Evolutionary conservation across 2,888 invertebrate species (phyloP).

Genomic region (Tetramorium bicarinatum): DNA sequence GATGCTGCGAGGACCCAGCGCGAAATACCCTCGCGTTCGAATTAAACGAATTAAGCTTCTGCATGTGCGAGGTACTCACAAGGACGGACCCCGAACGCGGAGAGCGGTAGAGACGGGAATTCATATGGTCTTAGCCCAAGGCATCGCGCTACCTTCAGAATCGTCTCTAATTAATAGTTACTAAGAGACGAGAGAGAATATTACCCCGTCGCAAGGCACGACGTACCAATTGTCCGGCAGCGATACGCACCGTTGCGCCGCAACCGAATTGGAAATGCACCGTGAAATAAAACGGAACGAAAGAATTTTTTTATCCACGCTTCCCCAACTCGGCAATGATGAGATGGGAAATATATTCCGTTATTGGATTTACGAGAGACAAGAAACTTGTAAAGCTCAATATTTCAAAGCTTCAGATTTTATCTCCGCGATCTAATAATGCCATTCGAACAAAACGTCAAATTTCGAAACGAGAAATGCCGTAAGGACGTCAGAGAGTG

Average conservation of each 20-base stretch:
- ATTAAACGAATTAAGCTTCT: constrained; percentile 45
- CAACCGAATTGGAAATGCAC: background rate
- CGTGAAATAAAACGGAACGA: background rate
- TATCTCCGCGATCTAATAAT: constrained; percentile 11
- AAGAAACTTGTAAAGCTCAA: constrained; percentile 27
- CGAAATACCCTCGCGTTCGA: constrained; percentile 28
- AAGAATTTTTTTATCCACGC: background rate
- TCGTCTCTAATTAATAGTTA: constrained; percentile 60
- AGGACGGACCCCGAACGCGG: background rate
- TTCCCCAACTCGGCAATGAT: background rate
- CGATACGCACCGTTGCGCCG: background rate
- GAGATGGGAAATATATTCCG: constrained; percentile 13
- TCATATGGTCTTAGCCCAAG: constrained; percentile 21
- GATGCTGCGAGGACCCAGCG: constrained; percentile 12
- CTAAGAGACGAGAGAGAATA: constrained; percentile 30
- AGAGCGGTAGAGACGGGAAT: constrained; percentile 18
- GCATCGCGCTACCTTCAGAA: constrained; percentile 18
- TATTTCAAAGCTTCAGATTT: constrained; percentile 18
- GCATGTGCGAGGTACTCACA: constrained; percentile 13
- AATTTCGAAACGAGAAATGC: background rate
- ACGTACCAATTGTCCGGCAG: constrained; percentile 46
- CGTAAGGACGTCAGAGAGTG: background rate
- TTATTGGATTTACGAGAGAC: constrained; percentile 15
- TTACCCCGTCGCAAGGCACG: constrained; percentile 44
- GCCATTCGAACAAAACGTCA: constrained; percentile 9